phyloP scores from a whole-genome alignment of 64 coral and sea anemone species.

The Porites lutea region DNA sequence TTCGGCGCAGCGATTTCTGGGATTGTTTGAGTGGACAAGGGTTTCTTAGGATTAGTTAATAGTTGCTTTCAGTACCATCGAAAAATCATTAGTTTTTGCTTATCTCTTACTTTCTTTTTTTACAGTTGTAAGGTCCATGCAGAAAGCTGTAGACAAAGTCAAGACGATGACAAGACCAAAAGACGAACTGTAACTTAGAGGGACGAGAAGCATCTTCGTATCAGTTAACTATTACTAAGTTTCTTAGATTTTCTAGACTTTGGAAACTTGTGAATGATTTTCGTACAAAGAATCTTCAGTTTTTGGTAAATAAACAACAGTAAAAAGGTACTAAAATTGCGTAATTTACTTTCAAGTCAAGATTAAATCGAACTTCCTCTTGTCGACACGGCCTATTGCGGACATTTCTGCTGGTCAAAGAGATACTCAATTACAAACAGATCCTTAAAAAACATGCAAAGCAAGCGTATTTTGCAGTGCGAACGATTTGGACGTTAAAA shows the following conservation, averaged over 20 bases:
- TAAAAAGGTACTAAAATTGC: not conserved
- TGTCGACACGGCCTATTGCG: no score
- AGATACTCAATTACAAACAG: no score
- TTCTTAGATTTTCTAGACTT: conserved; percentile 6
- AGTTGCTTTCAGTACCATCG: no score
- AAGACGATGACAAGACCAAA: conserved; percentile 71
- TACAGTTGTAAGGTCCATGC: conserved; percentile 74
- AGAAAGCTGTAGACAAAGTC: conserved; percentile 72
- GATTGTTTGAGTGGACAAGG: no score
- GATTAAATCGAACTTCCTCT: no score
- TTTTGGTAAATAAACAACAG: conserved; percentile 27
- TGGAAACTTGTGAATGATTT: not conserved
- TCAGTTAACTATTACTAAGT: not conserved
- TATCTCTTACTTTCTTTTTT: not conserved
- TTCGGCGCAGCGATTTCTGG: no score
- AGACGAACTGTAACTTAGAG: conserved; percentile 30
- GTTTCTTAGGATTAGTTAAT: no score
- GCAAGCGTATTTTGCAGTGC: no score
- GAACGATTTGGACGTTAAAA: no score
- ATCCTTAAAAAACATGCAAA: no score
- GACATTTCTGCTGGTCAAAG: no score
- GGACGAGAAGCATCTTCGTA: not conserved
- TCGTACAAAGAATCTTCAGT: not conserved
- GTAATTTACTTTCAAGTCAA: not conserved
- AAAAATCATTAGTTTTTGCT: not conserved